A percentile compares a stretch with the other conserved stretches of the same genome.
Evolutionary conservation across 2,797 vertebrate species (phyloP).

Genomic region (Brachyrhaphis roseni): DNA sequence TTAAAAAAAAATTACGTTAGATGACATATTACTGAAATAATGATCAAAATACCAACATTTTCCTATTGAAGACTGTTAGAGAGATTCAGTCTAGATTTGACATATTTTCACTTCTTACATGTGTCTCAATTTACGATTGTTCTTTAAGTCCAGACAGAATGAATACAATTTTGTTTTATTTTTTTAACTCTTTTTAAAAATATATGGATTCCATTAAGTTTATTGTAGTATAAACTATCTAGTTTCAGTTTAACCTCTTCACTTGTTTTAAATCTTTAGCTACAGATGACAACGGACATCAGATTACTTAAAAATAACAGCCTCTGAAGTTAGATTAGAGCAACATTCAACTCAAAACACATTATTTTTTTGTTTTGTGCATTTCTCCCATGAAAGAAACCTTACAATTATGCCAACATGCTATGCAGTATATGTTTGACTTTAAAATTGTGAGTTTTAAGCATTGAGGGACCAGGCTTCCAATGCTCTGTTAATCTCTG

Average conservation of each 20-base stretch:
- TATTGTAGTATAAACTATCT: neutral
- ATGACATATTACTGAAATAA: neutral
- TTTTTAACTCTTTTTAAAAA: neutral
- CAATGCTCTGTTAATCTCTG: slow-evolving; percentile 39
- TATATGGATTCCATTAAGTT: neutral
- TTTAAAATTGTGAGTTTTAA: slow-evolving; percentile 47
- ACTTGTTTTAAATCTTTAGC: neutral
- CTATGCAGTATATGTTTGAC: slow-evolving; percentile 11
- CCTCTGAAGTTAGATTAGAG: neutral
- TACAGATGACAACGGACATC: neutral
- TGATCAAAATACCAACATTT: neutral
- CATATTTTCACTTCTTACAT: neutral
- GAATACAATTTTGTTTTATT: neutral
- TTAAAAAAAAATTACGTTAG: neutral
- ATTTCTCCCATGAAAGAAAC: neutral
- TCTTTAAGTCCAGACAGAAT: neutral
- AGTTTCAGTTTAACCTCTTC: neutral
- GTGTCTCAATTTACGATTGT: neutral
- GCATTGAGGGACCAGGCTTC: slow-evolving; percentile 23
- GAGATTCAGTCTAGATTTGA: neutral
- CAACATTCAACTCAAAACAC: neutral
- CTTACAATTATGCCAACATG: neutral
- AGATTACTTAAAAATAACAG: neutral
- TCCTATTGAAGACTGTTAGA: neutral
- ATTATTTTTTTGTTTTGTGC: neutral